These are phyloP conservation scores for Mareca penelope DNA, from an alignment of 2,797 vertebrate genomes.

Conservation along the genomic window DNA sequence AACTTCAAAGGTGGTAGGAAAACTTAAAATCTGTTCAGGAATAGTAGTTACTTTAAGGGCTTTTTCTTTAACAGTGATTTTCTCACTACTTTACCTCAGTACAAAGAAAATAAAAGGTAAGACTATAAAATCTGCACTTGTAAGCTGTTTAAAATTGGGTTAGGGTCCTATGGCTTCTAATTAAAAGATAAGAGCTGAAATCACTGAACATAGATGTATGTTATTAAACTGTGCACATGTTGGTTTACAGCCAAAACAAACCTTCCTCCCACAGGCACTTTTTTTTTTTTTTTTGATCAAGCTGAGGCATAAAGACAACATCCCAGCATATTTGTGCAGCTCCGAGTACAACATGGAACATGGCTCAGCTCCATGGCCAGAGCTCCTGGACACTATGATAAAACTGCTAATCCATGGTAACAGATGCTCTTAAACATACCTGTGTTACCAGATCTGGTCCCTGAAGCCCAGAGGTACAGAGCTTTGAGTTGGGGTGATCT, in stretches of 20 bases:
- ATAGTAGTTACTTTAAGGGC: neutral
- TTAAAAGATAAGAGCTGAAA: constrained; percentile 69
- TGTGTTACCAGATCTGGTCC: neutral
- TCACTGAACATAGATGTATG: constrained; percentile 67
- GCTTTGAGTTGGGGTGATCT: neutral
- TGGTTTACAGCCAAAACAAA: constrained; percentile 58
- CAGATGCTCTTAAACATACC: neutral
- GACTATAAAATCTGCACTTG: constrained; percentile 72
- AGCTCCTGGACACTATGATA: neutral
- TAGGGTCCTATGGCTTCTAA: constrained; percentile 67
- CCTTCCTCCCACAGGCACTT: neutral
- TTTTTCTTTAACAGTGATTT: constrained; percentile 39
- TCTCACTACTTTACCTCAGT: constrained; percentile 58
- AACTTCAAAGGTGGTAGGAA: constrained; percentile 54
- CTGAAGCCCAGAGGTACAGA: accelerated
- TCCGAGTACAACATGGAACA: neutral
- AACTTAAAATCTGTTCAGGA: constrained; percentile 51
- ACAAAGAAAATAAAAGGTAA: constrained; percentile 72
- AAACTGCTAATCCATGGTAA: neutral
- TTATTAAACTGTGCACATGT: constrained; percentile 48
- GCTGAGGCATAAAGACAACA: neutral
- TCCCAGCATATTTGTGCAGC: neutral
- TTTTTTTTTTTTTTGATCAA: neutral
- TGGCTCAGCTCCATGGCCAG: accelerated
- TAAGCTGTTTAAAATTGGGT: constrained; percentile 61